Evolutionary conservation across 1,140 invertebrate genomes (phyloP).

Genomic region (Drosophila sucinea): DNA sequence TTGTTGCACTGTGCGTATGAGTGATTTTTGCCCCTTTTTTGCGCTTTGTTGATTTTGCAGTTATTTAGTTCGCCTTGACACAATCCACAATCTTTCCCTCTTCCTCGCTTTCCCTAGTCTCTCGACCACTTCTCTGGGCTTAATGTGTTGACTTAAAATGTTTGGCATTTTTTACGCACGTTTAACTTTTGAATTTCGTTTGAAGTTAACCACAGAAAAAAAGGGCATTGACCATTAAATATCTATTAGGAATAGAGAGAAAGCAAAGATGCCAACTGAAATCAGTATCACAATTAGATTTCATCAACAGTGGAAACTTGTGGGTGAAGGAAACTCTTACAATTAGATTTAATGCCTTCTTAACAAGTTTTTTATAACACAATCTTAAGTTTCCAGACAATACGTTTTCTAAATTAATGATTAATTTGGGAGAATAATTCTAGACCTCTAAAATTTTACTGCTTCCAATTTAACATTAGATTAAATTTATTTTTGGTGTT

Average conservation of each 20-base stretch:
- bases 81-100: background rate
- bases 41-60: conserved; percentile 42
- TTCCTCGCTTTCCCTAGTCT: background rate
- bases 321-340: too few species aligned
- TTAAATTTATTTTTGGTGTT: too few species aligned
- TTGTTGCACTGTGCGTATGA: conserved; percentile 43
- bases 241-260: background rate
- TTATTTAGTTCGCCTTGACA: conserved; percentile 23
- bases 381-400: too few species aligned
- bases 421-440: too few species aligned
- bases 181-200: conserved; percentile 30
- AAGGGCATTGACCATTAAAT: background rate
- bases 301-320: conserved; percentile 15
- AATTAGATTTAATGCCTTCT: too few species aligned
- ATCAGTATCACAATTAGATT: conserved; percentile 17
- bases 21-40: conserved; percentile 52
- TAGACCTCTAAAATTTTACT: too few species aligned
- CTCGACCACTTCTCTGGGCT: background rate
- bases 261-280: background rate
- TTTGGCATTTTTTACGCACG: conserved; percentile 49
- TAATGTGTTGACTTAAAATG: conserved; percentile 41
- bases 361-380: too few species aligned
- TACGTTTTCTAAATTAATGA: too few species aligned
- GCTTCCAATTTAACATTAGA: too few species aligned
- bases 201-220: conserved; percentile 14